Base-by-base conservation (phyloP, 2,113 vertebrate species). In the Pavo muticus region DNA sequence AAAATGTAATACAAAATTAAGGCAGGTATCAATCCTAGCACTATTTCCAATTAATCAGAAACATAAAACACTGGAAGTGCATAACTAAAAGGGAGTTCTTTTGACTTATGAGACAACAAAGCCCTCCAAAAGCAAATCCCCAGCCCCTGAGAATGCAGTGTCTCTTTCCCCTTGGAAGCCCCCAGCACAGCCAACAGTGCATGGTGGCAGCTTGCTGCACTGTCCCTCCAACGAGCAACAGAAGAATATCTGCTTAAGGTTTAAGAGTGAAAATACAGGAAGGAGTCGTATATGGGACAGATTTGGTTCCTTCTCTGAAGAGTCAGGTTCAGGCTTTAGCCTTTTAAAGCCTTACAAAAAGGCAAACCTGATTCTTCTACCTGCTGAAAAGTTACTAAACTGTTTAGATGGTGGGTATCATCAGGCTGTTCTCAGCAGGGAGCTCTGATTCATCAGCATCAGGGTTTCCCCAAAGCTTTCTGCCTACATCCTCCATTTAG, bases 361-460 rank as follows among this genome's bases (percentile, higher is more conserved):
- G 54, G 67, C 57, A 90, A 89, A 77, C 69, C n/a, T 9, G 68
- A 45, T 91, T 89, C 84, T 63, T 87, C 50, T 40, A 93, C 40
- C 71, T 68, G 68, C 77, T 89, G 90, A 42, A 97, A 93, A 89
- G 61, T 42, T 40, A 47, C 78, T 44, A 67, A 94, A 87, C 74
- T 84, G 93, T 93, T 95, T 91, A 47, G 91, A 82, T 73, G 84
- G 84, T 91, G 61, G 88, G 69, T 88, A 74, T 94, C 94, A 95
- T 64, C 93, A 90, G 91, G 72, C 92, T 93, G 84, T 93, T 89
- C 90, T 90, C 91, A 78, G 95, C 86, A 63, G 84, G 94, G 87
- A 92, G 87, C 93, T 85, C 78, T 67, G 86, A 97, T 97, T 96
- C 94, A 96, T 92, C 96, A 92, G 86, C 86, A 60, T 71, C 91